These are phyloP conservation scores for Peribatodes rhomboidaria DNA, from an alignment of 2,888 invertebrate species.

Conservation along the genomic window DNA sequence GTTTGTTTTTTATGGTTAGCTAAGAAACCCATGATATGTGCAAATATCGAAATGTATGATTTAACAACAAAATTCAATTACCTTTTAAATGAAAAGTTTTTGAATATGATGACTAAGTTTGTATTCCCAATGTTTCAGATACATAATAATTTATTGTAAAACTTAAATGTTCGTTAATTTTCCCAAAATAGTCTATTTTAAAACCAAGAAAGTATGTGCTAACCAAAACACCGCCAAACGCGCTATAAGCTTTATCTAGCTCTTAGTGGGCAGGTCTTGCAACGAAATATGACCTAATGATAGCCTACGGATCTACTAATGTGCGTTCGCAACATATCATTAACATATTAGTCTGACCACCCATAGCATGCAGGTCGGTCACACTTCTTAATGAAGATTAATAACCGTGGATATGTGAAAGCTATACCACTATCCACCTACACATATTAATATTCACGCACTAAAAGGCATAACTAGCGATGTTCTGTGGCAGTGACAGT, in stretches of 20 bases:
- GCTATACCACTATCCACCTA: constrained; percentile 15
- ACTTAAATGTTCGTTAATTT: too few species aligned
- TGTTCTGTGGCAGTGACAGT: neutral
- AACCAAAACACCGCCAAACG: neutral
- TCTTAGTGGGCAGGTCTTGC: constrained; percentile 3
- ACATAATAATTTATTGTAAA: too few species aligned
- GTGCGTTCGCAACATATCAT: constrained; percentile 9
- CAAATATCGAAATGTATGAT: too few species aligned
- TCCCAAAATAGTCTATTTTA: too few species aligned
- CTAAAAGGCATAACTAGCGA: neutral
- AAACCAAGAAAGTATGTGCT: too few species aligned
- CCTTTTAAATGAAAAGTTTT: too few species aligned
- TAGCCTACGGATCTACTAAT: constrained; percentile 6
- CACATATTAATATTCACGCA: constrained; percentile 7
- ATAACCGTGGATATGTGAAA: constrained; percentile 28
- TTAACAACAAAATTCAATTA: too few species aligned
- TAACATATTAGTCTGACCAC: constrained; percentile 15
- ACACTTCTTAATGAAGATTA: constrained; percentile 28
- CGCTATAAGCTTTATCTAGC: neutral
- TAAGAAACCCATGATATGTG: neutral
- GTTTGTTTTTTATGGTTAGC: neutral
- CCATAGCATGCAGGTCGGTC: constrained; percentile 20
- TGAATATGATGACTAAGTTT: too few species aligned
- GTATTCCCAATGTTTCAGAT: too few species aligned
- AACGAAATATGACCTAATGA: constrained; percentile 20